Base-by-base conservation (phyloP, 2,888 invertebrate genomes). In the Rotaria macrura region DNA sequence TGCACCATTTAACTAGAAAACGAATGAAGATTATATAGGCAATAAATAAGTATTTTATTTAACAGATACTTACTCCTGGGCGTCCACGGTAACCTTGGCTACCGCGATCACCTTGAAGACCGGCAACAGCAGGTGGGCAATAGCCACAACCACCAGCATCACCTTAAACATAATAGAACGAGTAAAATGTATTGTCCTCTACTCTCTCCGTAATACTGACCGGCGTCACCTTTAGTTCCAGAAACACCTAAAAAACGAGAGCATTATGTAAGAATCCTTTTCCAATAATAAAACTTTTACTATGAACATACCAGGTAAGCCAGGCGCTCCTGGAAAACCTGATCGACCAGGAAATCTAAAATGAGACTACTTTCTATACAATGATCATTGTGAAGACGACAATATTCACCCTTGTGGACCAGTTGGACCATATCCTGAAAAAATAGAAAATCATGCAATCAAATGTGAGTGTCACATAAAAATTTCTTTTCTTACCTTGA, bases 21-120 rank as follows among this genome's bases (percentile, higher is more conserved):
- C 40, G 1, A 79, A 43, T 34, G 25, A 79, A 1, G 2, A 65
- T 29, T 4, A 43, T 40, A 12, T 14, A 23, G 38, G 40, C 5
- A 23, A 29, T 9, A 25, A n/a, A n/a, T n/a, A n/a, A n/a, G n/a
- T 23, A 25, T 17, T 0, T 74, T 2, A n/a, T 12, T 20, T n/a
- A 12, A 40, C 38, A 3, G 14, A 43, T 79, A 43, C 79, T 79
- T 79, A 79, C 79, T n/a, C 79, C 79, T 43, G 79, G 79, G 40
- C 79, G 40, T 12, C 79, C 79, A 79, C 79, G 79, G 43, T 79
- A 79, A n/a, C 79, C 79, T 79, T 40, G 40, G 10, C 25, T 12
- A 43, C 79, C 79, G 14, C 79, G 40, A 23, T 79, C 79, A 79
- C 79, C 79, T 79, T 79, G 79, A n/a, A 79, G 43, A n/a, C 79